Evolutionary conservation across 2,113 vertebrate species (phyloP).

Genomic region (Glaucomys volans): DNA sequence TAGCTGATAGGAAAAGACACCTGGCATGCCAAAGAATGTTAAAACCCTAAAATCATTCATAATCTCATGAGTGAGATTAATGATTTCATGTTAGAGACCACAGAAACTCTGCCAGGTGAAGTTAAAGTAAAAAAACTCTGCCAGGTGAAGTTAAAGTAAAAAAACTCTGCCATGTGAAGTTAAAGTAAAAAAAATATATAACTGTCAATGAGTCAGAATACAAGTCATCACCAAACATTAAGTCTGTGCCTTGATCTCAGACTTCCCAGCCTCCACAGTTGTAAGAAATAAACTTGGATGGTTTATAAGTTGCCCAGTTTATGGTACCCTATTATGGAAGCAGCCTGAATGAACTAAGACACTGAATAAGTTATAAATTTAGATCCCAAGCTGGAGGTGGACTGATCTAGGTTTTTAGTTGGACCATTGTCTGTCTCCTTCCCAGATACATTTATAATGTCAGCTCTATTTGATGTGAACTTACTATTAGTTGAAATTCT

Average conservation of each 20-base stretch:
- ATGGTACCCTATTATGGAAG: no score
- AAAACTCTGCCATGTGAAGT: neutral
- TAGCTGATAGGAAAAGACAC: neutral
- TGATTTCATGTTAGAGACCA: neutral
- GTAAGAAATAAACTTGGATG: neutral
- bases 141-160: neutral
- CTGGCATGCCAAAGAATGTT: neutral
- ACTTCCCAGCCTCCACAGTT: neutral
- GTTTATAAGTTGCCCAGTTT: neutral
- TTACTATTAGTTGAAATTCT: neutral
- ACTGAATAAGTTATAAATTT: neutral
- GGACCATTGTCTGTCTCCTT: neutral
- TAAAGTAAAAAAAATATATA: neutral
- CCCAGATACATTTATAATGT: neutral
- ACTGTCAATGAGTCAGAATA: neutral
- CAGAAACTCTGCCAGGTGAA: neutral
- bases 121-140: neutral
- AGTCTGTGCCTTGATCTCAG: neutral
- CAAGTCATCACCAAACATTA: neutral
- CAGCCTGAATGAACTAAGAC: no score
- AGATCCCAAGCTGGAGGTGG: neutral
- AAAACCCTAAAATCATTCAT: neutral
- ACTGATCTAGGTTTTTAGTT: neutral
- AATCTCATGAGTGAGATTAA: neutral
- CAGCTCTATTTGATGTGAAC: neutral